A percentile compares a stretch with the other conserved stretches of the same genome.
Conservation (phyloP, 1,140 invertebrate genomes). For the Pollicipes pollicipes region DNA sequence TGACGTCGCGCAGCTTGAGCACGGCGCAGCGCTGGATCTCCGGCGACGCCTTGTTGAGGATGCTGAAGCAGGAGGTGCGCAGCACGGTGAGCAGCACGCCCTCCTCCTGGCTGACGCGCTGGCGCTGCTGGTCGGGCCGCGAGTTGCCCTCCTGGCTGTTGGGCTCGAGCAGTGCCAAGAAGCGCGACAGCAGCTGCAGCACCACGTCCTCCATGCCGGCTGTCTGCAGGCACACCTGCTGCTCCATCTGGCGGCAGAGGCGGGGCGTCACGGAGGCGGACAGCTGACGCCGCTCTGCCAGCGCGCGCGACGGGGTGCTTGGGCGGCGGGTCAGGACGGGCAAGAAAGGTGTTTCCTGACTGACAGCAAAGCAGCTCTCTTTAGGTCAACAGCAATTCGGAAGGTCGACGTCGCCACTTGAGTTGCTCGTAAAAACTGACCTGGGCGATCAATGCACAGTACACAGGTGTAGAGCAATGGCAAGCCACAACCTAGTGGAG, state of each 20-base stretch:
- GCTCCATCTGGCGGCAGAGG: slow-evolving; percentile 44
- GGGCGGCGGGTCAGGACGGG: no score
- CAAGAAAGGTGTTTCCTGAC: no score
- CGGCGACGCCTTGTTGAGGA: not conserved
- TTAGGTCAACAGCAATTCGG: no score
- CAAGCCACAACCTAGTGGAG: no score
- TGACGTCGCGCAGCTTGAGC: not conserved
- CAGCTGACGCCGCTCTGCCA: not conserved
- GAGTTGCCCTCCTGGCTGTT: slow-evolving; percentile 20
- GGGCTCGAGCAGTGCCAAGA: slow-evolving; percentile 54
- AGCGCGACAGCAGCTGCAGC: slow-evolving; percentile 60
- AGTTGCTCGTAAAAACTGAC: no score
- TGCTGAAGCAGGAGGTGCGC: not conserved
- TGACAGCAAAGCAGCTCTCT: no score
- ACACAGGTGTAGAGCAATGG: no score
- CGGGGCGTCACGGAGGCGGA: slow-evolving; percentile 4
- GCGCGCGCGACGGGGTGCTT: no score
- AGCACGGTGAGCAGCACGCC: not conserved
- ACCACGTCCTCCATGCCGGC: slow-evolving; percentile 76
- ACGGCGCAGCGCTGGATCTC: not conserved
- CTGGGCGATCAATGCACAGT: no score
- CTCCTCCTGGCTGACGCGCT: not conserved
- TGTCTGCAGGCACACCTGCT: slow-evolving; percentile 54
- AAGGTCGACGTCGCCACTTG: no score
- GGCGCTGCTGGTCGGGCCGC: slow-evolving; percentile 19